Base-by-base conservation (phyloP, 1,140 invertebrate genomes). In the Eumeta japonica region DNA sequence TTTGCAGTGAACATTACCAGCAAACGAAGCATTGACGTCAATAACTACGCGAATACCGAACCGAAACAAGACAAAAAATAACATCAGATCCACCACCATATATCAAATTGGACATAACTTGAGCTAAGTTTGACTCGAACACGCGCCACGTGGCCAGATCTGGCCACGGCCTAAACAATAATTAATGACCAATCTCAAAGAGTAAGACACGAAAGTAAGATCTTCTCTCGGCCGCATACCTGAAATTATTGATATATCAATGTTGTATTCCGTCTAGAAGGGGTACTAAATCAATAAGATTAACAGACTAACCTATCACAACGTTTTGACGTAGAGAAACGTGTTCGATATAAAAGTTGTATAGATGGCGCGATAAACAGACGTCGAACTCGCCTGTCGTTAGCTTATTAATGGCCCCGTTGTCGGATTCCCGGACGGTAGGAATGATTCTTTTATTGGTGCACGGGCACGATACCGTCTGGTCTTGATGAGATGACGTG, bases 231-330 rank as follows among this genome's bases (percentile, higher is more conserved):
- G 64, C 5, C 62, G 55, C 56, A 74, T 71, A 52, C 60, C 53
- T 62, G 28, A 58, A 67, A 71, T 70, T 53, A 74, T 71, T 74
- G 66, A 74, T 74, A 71, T 58, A 74, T 74, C 66, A 74, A 64
- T 67, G 62, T 62, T 66, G 56, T 60, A 59, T 55, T 51, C 58
- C 42, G 58, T 45, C n/a, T n/a, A 48, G 48, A 50, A 61, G 61
- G 53, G 58, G 54, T 53, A 73, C 63, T 73, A 73, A 70, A 73
- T 73, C 68, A 73, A 68, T 60, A 54, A 52, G 47, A 46, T 49
- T 52, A 52, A 53, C 41, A 39, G 52, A 41, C 41, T 44, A n/a
- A 48, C 50, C 50, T 58, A 62, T 68, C 60, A 58, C 52, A 61
- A 61, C 50, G 52, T 73, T 70, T 64, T 73, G 68, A 73, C 65